Percentiles rank a stretch among this genome's conserved stretches.
These are phyloP conservation scores for Nasonia vitripennis DNA, from an alignment of 1,140 invertebrate species.

Conservation along the genomic window DNA sequence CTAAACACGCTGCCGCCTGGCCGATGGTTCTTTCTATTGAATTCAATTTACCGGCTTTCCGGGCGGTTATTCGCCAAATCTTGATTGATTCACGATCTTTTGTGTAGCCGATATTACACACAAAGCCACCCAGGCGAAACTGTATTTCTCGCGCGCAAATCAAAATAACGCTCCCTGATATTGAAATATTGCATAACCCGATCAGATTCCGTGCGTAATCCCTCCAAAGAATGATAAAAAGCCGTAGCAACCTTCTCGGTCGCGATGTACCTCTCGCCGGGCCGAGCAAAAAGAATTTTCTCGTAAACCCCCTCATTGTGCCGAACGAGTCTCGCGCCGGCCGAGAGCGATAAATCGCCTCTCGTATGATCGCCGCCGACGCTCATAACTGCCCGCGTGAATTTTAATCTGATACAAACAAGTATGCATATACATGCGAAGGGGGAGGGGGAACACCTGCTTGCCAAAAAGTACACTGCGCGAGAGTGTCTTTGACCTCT, in stretches of 20 bases:
- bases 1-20: too few relatives aligned
- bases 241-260: too few relatives aligned
- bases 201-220: neutral
- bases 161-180: neutral
- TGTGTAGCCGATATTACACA: too few relatives aligned
- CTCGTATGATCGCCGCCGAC: neutral
- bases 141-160: too few relatives aligned
- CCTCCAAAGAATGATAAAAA: neutral
- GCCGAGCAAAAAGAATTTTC: neutral
- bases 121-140: too few relatives aligned
- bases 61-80: too few relatives aligned
- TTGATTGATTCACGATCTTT: too few relatives aligned
- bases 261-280: neutral
- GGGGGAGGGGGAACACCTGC: neutral
- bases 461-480: neutral
- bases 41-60: too few relatives aligned
- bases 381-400: neutral
- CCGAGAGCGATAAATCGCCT: neutral
- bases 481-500: neutral
- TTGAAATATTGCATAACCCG: conserved; percentile 1
- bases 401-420: neutral
- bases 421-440: neutral
- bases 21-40: too few relatives aligned
- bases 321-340: neutral
- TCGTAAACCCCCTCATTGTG: neutral